These are phyloP conservation scores for Monomorium pharaonis DNA, from an alignment of 1,140 invertebrate species.

Conservation along the genomic window DNA sequence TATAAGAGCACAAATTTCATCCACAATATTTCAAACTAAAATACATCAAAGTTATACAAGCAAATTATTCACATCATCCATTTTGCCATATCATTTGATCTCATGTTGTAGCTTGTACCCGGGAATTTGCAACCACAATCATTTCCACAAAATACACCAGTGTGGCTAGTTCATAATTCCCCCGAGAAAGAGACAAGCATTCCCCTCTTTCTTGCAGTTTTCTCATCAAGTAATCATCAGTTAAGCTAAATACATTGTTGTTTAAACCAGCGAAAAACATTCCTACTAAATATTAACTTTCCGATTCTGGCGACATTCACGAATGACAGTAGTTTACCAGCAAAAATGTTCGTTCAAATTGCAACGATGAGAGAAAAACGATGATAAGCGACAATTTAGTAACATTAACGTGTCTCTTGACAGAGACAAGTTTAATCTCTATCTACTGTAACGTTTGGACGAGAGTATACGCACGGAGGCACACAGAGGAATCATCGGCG, in stretches of 20 bases:
- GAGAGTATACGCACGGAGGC: not conserved
- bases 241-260: constrained; percentile 69
- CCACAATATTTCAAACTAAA: not conserved
- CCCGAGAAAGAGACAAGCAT: constrained; percentile 59
- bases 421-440: not conserved
- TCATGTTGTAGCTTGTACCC: constrained; percentile 46
- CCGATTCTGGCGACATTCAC: not conserved
- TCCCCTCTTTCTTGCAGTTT: constrained; percentile 40
- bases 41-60: constrained; percentile 13
- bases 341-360: constrained; percentile 17
- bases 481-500: constrained; percentile 41
- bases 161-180: constrained; percentile 70
- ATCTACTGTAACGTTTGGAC: constrained; percentile 2
- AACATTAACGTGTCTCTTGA: not conserved
- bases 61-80: constrained; percentile 21
- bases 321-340: constrained; percentile 13
- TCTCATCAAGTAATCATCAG: constrained; percentile 44
- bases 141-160: constrained; percentile 56
- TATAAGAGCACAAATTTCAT: not conserved
- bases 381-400: not conserved
- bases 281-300: constrained; percentile 61
- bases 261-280: constrained; percentile 36
- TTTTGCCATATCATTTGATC: constrained; percentile 41
- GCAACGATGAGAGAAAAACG: not conserved
- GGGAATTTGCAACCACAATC: constrained; percentile 68